phyloP scores from a whole-genome alignment of 2,113 vertebrate species.

The Elanoides forficatus region DNA sequence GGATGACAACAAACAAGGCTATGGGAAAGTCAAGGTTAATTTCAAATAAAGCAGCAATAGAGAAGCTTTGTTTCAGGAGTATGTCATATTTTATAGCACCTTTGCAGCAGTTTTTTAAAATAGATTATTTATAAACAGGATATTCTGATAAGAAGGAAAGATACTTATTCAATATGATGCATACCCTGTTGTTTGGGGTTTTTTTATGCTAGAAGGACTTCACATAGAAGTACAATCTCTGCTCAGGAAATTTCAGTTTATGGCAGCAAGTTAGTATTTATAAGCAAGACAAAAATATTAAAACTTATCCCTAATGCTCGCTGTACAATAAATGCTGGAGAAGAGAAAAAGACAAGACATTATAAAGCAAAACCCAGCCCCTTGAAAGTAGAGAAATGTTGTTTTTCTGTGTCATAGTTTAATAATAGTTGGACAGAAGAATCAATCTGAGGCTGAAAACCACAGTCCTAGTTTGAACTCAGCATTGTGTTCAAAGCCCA shows the following conservation, averaged over 20 bases:
- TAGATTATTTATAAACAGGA: background rate
- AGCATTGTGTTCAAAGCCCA: constrained; percentile 18
- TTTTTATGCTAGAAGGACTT: background rate
- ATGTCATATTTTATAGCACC: background rate
- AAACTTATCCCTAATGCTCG: background rate
- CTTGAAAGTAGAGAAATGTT: constrained; percentile 2
- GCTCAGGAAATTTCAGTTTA: background rate
- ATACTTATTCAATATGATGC: background rate
- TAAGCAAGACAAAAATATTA: background rate
- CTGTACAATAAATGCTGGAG: background rate
- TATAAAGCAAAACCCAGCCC: background rate
- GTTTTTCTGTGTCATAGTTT: constrained; percentile 41
- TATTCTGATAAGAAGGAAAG: constrained; percentile 10
- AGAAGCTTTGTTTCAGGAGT: background rate
- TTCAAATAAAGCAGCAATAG: background rate
- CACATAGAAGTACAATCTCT: constrained; percentile 9
- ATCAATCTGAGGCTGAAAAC: constrained; percentile 41
- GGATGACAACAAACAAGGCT: background rate
- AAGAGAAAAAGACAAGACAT: background rate
- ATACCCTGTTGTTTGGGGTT: background rate
- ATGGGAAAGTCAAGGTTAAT: background rate
- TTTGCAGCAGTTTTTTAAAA: background rate
- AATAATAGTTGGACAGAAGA: constrained; percentile 54
- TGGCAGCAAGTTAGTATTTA: constrained; percentile 2
- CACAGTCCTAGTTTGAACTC: constrained; percentile 31